Base-by-base conservation (phyloP, 2,113 vertebrate species). In the Oncorhynchus mykiss region DNA sequence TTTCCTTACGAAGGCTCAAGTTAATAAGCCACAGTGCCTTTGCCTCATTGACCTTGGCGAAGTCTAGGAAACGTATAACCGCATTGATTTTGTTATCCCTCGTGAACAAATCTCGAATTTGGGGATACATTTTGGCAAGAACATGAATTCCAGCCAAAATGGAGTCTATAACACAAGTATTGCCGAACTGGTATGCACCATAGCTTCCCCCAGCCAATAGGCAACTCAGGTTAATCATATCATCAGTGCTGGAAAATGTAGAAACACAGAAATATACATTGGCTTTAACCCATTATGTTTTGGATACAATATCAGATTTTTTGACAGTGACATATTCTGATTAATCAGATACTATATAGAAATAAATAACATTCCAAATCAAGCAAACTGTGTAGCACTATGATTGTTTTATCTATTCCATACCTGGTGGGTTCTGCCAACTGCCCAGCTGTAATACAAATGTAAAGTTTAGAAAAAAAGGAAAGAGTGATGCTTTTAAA, bases 1-100 rank as follows among this genome's bases (percentile, higher is more conserved):
- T 16, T 27, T 5, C 24, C 5, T 5, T 29, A 25, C 65, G 65
- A 29, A 67, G 65, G 13, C 25, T 29, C 25, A 67, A 16, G 25
- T 67, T 29, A 27, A 67, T 67, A 5, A 67, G 65, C 65, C 65
- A 67, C 65, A 67, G 54, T 18, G 54, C 54, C 20, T 57, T 57
- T 20, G 54, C 54, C 54, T 57, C 54, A 57, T 57, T 20, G 20
- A 18, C 13, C 54, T 18, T 57, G 3, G 13, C 20, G 18, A 6
- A 20, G 54, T 57, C 54, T 18, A 57, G 54, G 20, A 57, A 57
- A 57, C 14, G 14, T 57, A 57, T 14, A 20, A 57, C 20, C 20
- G 54, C 16, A 14, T 20, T 57, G 54, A 57, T 57, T 57, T 14
- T 20, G 20, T 20, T 14, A 20, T 64, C 62, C 22, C 22, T n/a